Evolutionary conservation across 2,888 invertebrate species (phyloP).

Genomic region (Diarsia mendica): DNA sequence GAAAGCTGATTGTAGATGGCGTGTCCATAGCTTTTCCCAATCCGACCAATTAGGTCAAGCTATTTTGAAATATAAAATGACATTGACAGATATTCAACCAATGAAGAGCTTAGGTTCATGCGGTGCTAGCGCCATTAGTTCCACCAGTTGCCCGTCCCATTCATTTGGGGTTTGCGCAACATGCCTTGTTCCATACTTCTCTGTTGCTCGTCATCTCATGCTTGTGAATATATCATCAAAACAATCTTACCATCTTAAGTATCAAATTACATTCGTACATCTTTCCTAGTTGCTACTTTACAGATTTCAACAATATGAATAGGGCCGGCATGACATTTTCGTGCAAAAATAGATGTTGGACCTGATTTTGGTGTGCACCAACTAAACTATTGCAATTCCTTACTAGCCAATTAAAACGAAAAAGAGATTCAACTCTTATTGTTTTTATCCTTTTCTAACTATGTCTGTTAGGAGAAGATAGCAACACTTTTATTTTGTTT

Average conservation of each 20-base stretch:
- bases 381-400: not conserved
- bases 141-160: too few species aligned
- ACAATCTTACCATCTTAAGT: not conserved
- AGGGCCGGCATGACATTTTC: not conserved
- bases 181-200: too few species aligned
- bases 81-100: too few species aligned
- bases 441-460: not conserved
- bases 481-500: not conserved
- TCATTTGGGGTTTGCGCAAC: too few species aligned
- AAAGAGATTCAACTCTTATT: not conserved
- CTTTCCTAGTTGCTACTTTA: not conserved
- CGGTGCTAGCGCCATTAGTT: too few species aligned
- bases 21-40: too few species aligned
- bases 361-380: slow-evolving; percentile 13
- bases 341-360: slow-evolving; percentile 19
- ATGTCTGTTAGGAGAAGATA: not conserved
- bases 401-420: not conserved
- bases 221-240: too few species aligned
- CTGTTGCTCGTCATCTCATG: too few species aligned
- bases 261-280: not conserved
- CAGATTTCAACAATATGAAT: not conserved
- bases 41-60: too few species aligned
- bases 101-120: too few species aligned
- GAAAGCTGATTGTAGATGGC: too few species aligned
- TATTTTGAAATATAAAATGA: too few species aligned